These are phyloP conservation scores for Leuciscus idus DNA, from an alignment of 2,113 vertebrate genomes.

Conservation along the genomic window DNA sequence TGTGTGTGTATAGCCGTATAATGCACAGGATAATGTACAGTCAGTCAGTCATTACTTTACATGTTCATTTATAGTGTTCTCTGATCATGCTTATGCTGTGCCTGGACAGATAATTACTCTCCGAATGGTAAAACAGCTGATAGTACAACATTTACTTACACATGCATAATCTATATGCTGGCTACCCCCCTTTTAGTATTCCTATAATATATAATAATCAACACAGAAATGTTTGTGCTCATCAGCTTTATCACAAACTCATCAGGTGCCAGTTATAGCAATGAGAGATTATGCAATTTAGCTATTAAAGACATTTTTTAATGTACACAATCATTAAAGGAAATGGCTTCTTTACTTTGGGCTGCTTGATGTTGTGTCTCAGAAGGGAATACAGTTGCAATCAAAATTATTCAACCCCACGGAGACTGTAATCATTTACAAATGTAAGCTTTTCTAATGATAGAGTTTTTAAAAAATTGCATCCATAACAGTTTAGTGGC, in stretches of 20 bases:
- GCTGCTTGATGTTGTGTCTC: not conserved
- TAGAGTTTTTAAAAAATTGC: too few species aligned
- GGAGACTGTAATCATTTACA: too few species aligned
- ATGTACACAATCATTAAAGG: constrained; percentile 11
- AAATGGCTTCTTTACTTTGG: not conserved
- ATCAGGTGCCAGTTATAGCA: not conserved
- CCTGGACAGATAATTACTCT: not conserved
- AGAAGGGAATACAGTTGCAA: not conserved
- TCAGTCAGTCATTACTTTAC: not conserved
- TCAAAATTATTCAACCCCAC: too few species aligned
- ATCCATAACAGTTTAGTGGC: too few species aligned
- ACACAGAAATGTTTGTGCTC: not conserved
- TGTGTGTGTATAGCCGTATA: not conserved
- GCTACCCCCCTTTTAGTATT: not conserved
- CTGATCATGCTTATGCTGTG: not conserved
- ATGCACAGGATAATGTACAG: not conserved
- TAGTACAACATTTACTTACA: not conserved
- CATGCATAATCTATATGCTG: not conserved
- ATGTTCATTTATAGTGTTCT: not conserved
- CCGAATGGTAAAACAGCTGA: not conserved
- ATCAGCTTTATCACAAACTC: not conserved
- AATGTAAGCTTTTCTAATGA: too few species aligned
- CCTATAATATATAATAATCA: not conserved
- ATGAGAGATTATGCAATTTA: not conserved
- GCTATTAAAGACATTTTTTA: not conserved